Conservation (phyloP, 2,797 vertebrate genomes). For the Enteromius fasciolatus region DNA sequence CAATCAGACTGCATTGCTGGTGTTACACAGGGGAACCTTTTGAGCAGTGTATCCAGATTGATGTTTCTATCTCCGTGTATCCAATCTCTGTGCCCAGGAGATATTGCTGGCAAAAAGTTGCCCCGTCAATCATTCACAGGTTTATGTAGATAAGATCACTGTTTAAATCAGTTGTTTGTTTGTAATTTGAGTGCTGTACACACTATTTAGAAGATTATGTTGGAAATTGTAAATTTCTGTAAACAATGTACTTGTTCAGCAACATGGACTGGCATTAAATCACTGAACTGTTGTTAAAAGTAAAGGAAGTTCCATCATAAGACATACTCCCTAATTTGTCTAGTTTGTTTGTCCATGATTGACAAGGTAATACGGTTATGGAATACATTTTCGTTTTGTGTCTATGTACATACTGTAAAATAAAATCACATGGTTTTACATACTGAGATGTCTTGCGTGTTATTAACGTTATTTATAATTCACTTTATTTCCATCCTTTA, state of each 20-base stretch:
- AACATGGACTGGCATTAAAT: not conserved
- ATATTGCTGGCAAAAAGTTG: not conserved
- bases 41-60: not conserved
- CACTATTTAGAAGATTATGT: not conserved
- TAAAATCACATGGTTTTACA: conserved; percentile 60
- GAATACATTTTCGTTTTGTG: conserved; percentile 2
- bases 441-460: not conserved
- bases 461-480: not conserved
- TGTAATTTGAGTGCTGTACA: conserved; percentile 21
- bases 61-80: not conserved
- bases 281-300: not conserved
- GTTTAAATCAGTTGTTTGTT: conserved; percentile 8
- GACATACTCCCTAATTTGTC: not conserved
- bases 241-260: not conserved
- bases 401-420: conserved; percentile 63
- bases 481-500: not conserved
- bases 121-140: not conserved
- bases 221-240: not conserved
- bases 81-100: not conserved
- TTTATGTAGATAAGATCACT: too few relatives aligned
- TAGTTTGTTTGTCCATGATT: conserved; percentile 24
- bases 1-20: not conserved
- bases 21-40: not conserved
- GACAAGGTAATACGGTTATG: conserved; percentile 65
- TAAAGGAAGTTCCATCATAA: not conserved